phyloP scores from a whole-genome alignment of 2,113 vertebrate genomes.

The Aix galericulata region DNA sequence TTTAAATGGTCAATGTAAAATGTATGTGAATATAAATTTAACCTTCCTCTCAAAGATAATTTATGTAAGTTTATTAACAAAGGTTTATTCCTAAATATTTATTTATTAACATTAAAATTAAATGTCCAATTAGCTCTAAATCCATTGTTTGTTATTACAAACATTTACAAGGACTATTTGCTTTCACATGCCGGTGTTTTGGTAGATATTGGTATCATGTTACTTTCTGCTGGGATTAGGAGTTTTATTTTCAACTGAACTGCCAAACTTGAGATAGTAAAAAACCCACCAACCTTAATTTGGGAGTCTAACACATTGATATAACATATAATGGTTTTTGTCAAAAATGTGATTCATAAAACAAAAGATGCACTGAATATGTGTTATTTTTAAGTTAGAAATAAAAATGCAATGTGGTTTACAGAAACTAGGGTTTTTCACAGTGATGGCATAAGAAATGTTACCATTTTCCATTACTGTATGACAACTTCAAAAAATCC shows the following conservation, averaged over 20 bases:
- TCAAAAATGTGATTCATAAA: background rate
- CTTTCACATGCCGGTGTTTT: background rate
- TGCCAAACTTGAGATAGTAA: background rate
- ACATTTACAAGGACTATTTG: background rate
- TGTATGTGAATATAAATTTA: background rate
- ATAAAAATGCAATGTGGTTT: background rate
- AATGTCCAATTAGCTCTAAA: background rate
- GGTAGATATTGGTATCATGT: background rate
- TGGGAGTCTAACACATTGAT: background rate
- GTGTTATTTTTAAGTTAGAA: constrained; percentile 1
- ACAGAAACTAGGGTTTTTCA: background rate
- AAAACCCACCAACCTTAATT: too few species aligned
- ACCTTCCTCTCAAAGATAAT: background rate
- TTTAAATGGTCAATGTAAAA: background rate
- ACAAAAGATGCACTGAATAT: background rate
- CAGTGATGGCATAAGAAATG: background rate
- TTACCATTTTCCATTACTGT: background rate
- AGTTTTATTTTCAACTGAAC: background rate
- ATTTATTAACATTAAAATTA: background rate
- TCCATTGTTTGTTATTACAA: background rate
- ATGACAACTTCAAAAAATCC: background rate
- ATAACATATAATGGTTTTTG: background rate
- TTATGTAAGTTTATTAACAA: background rate
- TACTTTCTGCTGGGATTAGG: background rate
- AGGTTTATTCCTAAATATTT: background rate